Base-by-base conservation (phyloP, 1,140 invertebrate genomes). In the Drosophila pseudoananassae region DNA sequence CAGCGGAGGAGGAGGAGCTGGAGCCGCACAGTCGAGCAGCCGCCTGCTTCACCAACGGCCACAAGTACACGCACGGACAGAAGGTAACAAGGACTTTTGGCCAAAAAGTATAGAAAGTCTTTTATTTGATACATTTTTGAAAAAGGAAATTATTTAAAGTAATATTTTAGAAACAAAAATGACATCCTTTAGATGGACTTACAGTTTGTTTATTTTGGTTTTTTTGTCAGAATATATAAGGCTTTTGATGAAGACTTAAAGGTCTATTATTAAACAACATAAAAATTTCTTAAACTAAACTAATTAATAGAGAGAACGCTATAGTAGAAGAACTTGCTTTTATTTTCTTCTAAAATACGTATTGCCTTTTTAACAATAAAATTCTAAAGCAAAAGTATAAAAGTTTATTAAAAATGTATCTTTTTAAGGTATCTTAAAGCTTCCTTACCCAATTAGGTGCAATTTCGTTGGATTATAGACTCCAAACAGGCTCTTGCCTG, bases 61-160 rank as follows among this genome's bases (percentile, higher is more conserved):
- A 78, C 64, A 91, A 80, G 64, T 91, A 91, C 63, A 90, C 90
- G 61, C 90, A 91, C 63, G 90, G 90, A 53, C 90, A 91, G 72
- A 91, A 91, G 90, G 90, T 91, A 90, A 59, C 76, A 46, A 46
- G 17, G 17, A 46, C 15, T 43, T 17, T 43, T 43, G 14, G 43
- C 14, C 6, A 15, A 27, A 50, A n/a, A 14, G 31, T 12, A 17
- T 38, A 53, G 4, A 36, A n/a, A 1, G 33, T 3, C 33, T 36
- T 36, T 36, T 12, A 36, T 10, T 36, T 36, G 3, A n/a, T 36
- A n/a, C 3, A 36, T 36, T 36, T 36, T 36, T 27, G 1, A 6
- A 27, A 27, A 27, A 27, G 25, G 25, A 4, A 27, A 6, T 1
- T 7, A 5, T 27, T 27, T 6, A 27, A 6, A 27, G 6, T 27